Base-by-base conservation (phyloP, 2,113 vertebrate genomes). In the Piliocolobus tephrosceles region DNA sequence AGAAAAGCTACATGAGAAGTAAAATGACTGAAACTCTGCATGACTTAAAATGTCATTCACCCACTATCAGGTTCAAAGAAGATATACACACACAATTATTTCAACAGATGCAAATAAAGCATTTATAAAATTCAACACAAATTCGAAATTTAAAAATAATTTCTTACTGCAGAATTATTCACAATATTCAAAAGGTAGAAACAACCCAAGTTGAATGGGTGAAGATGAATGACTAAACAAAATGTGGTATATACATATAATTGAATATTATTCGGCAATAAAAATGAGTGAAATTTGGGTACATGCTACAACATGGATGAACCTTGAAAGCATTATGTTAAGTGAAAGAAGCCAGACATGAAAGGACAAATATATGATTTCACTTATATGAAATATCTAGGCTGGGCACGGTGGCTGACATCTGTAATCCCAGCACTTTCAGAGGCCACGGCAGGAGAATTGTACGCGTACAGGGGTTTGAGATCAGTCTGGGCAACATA, bases 121-220 rank as follows among this genome's bases (percentile, higher is more conserved):
- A 95, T 27, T 90, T 58, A 50, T 82, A 89, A 92, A 89, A 80
- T 91, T 75, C 72, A 61, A 81, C 7, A 90, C 18, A 70, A 85
- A 76, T 86, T 94, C 18, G 38, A 94, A 7, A 66, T 78, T 89
- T 89, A 32, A 92, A 85, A 96, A 92, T 55, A 75, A 96, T 79
- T 22, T 13, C 18, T 95, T 75, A 57, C 55, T 50, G 61, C 14
- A 79, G 66, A 90, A 94, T 90, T 91, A 22, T 87, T 92, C 27
- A 90, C 23, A 92, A 16, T 13, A 72, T 7, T 18, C 68, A 87
- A 94, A 94, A 92, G 10, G 22, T 30, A 45, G 52, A 96, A 90
- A 78, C 38, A 81, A 91, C 4, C 10, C 40, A 83, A 61, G 61
- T 50, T 30, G 61, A 64, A 64, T 64, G 61, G 5, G 61, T 30